A percentile compares a stretch with the other conserved stretches of the same genome.
Conservation (phyloP, 2,797 vertebrate genomes). For the Cichlasoma orientale region DNA sequence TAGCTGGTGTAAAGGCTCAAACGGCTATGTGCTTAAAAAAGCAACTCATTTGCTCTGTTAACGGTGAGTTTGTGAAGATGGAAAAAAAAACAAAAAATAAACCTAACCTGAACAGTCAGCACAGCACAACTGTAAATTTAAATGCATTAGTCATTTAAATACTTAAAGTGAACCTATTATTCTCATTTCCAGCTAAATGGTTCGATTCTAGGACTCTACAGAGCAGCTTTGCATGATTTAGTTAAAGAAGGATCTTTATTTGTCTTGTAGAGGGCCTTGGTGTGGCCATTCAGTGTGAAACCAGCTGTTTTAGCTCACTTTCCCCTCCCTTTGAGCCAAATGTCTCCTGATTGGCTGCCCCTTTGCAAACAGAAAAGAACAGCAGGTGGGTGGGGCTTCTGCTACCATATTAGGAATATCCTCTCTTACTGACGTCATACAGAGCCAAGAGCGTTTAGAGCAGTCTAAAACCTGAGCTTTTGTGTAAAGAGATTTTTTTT, state of each 20-base stretch:
- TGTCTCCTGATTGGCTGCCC: neutral
- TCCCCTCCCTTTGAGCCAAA: neutral
- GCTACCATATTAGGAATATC: neutral
- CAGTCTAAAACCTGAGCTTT: neutral
- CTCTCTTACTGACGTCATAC: neutral
- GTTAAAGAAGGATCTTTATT: neutral
- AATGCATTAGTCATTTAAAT: neutral
- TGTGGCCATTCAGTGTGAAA: neutral
- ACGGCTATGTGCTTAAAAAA: neutral
- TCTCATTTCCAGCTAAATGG: neutral
- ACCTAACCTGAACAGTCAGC: neutral
- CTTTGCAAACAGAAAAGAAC: neutral
- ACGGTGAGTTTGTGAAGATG: fast-evolving
- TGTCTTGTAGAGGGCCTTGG: neutral
- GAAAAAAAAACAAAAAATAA: neutral
- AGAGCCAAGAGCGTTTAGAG: neutral
- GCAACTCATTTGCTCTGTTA: neutral
- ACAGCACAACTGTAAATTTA: neutral
- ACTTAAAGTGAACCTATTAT: neutral
- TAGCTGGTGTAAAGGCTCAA: neutral
- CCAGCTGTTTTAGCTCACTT: neutral
- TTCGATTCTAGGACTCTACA: neutral
- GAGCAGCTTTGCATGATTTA: neutral
- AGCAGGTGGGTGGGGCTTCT: neutral
- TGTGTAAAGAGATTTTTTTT: neutral